Base-by-base conservation (phyloP, 2,888 invertebrate genomes). In the Andrena hattorfiana region DNA sequence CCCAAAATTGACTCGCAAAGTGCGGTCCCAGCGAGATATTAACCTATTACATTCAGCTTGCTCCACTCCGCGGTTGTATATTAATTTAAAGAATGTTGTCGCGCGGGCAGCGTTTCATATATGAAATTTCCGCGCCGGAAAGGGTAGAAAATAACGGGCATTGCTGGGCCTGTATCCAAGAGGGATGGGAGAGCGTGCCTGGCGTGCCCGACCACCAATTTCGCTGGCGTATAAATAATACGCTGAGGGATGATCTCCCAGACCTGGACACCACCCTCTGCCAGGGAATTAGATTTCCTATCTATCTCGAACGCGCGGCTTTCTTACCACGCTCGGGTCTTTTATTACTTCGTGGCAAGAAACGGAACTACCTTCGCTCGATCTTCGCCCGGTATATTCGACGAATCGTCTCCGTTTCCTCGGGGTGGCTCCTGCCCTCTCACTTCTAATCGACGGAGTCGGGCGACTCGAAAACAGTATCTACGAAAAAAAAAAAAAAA, bases 261-360 rank as follows among this genome's bases (percentile, higher is more conserved):
- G 89, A 89, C 90, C 85, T 88, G 90, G 85, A 88, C 86, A 81
- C 85, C 81, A 86, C 85, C 88, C 88, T 86, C 71, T 83, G 86
- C 87, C 77, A 84, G 89, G 90, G 92, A 94, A 93, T 93, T 93
- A 92, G 93, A 93, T 92, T 94, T 94, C 95, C 93, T 92, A 92
- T 93, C 93, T 92, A 88, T 94, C 95, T 90, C 90, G 85, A 84
- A 88, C 89, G 91, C 77, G 79, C 78, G 67, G 77, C 74, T 77
- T 85, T 70, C 72, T 84, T 62, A 64, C 68, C 30, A 49, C 56
- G 54, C 16, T 35, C 67, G 48, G 64, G 71, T 32, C 74, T 82
- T 81, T 88, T 85, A 88, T 89, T 87, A 85, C 89, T 73, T 71
- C 77, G 75, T 76, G 63, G 77, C 75, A 83, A 81, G 84, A 80